phyloP scores from a whole-genome alignment of 2,888 invertebrate species.

The Emmelina monodactyla region DNA sequence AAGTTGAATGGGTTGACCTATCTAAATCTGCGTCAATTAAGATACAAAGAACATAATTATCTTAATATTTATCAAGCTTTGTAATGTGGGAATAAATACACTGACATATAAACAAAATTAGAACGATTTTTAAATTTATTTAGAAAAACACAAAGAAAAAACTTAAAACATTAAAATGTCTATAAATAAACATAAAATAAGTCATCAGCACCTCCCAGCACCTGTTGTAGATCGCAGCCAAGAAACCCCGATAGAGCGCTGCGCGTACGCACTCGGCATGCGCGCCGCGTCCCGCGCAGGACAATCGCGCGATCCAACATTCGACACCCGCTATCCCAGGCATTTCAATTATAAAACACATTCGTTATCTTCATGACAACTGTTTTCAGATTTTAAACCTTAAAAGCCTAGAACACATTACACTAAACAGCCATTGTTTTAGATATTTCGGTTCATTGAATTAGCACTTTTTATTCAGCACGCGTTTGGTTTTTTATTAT shows the following conservation, averaged over 20 bases:
- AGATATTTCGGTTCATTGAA: conserved; percentile 31
- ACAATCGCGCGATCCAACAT: conserved; percentile 39
- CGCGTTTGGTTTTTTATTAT: conserved; percentile 38
- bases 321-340: conserved; percentile 36
- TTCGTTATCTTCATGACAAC: no score
- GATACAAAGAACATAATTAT: no score
- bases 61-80: no score
- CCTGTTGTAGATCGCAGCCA: conserved; percentile 55
- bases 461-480: conserved; percentile 42
- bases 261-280: conserved; percentile 35
- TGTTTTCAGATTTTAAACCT: no score
- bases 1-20: no score
- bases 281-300: conserved; percentile 35
- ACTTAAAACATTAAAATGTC: no score
- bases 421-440: conserved; percentile 36
- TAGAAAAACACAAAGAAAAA: no score
- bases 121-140: no score
- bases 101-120: conserved; percentile 18
- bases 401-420: no score
- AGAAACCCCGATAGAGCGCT: conserved; percentile 29
- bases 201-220: conserved; percentile 23
- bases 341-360: conserved; percentile 55
- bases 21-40: no score
- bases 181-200: conserved; percentile 5
- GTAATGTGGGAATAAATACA: no score